These are phyloP conservation scores for Phengaris arion DNA, from an alignment of 2,888 invertebrate species.

Conservation along the genomic window DNA sequence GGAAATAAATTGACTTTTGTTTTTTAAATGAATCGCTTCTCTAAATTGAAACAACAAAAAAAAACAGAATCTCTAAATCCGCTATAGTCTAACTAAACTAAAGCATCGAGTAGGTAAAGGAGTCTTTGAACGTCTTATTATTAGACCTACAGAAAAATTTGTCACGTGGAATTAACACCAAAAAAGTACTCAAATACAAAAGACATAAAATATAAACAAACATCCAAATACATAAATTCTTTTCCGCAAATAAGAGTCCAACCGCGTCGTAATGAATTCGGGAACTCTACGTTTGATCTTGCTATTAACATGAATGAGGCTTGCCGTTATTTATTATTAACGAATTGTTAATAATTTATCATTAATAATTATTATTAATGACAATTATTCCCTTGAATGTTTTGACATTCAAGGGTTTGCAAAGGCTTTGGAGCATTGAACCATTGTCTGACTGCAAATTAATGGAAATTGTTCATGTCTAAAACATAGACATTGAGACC, in stretches of 20 bases:
- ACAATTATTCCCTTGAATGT: constrained; percentile 14
- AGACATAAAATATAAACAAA: background rate
- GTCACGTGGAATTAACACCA: background rate
- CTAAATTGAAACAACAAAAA: too few species aligned
- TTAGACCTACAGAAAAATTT: too few species aligned
- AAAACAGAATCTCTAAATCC: too few species aligned
- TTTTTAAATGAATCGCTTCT: too few species aligned
- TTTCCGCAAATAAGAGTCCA: background rate
- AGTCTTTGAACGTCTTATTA: too few species aligned
- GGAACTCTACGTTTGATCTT: constrained; percentile 4
- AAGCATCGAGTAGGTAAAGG: too few species aligned
- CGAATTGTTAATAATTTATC: background rate
- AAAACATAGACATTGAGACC: background rate
- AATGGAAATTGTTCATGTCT: background rate
- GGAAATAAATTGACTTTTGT: too few species aligned
- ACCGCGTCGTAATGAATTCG: constrained; percentile 1
- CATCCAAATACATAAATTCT: background rate
- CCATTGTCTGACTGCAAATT: background rate
- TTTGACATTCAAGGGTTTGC: background rate
- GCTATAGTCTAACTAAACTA: too few species aligned
- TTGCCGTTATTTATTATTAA: constrained; percentile 11
- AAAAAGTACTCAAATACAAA: background rate
- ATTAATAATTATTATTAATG: background rate
- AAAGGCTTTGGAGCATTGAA: background rate
- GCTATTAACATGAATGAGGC: constrained; percentile 9